Conservation (phyloP, 2,113 vertebrate species). For the Albula glossodonta region DNA sequence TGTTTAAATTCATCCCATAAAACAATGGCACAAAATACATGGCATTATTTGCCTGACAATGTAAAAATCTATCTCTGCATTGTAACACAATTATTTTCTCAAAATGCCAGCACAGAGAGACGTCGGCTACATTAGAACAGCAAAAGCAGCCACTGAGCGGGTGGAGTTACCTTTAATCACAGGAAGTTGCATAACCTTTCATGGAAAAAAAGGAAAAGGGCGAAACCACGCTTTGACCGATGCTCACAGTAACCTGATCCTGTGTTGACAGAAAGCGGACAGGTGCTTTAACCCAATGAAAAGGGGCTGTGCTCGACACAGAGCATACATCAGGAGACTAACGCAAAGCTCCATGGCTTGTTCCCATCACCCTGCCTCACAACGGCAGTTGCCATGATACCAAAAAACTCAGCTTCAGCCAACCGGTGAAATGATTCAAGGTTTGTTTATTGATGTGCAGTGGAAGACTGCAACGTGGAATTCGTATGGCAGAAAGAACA, state of each 20-base stretch:
- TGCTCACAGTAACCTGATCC: constrained; percentile 66
- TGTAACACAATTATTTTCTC: background rate
- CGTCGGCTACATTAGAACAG: background rate
- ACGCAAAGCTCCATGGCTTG: constrained; percentile 56
- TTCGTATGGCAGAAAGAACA: background rate
- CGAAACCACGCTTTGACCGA: constrained; percentile 34
- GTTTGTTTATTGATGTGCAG: constrained; percentile 52
- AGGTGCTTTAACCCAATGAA: constrained; percentile 71
- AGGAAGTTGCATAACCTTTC: constrained; percentile 54
- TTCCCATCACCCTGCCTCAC: constrained; percentile 47
- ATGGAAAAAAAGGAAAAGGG: constrained; percentile 48
- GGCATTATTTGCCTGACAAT: background rate
- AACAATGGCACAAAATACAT: background rate
- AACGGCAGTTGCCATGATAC: constrained; percentile 62
- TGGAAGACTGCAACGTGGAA: background rate
- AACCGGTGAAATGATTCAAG: constrained; percentile 58
- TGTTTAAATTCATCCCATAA: background rate
- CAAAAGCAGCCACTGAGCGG: constrained; percentile 14
- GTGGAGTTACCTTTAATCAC: constrained; percentile 48
- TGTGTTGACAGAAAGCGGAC: constrained; percentile 72
- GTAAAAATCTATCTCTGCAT: background rate
- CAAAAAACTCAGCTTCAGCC: constrained; percentile 52
- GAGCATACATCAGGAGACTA: constrained; percentile 64
- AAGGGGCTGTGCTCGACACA: constrained; percentile 57
- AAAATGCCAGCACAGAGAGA: constrained; percentile 17